Conservation (phyloP, 2,888 invertebrate genomes). For the Branchellion lobata region DNA sequence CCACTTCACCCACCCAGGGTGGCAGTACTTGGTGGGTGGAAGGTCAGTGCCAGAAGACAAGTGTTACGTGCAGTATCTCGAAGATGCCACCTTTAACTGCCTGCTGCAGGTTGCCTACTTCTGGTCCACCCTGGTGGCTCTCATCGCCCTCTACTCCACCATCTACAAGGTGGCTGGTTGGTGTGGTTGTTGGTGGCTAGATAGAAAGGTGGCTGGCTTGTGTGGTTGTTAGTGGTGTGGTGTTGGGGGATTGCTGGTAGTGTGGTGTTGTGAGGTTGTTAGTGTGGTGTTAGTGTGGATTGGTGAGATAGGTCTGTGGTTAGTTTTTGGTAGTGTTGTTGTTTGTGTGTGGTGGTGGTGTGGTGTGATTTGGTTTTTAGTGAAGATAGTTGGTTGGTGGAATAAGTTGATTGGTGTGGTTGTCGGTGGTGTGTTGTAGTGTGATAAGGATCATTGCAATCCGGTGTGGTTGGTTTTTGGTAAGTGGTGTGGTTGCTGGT, state of each 20-base stretch:
- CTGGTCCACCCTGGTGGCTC: constrained; percentile 41
- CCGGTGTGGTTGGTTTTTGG: no score
- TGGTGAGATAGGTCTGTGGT: neutral
- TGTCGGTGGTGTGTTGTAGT: no score
- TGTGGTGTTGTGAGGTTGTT: neutral
- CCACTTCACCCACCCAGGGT: constrained; percentile 70
- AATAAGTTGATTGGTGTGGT: no score
- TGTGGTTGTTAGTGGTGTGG: neutral
- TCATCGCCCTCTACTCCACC: constrained; percentile 32
- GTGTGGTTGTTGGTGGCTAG: neutral
- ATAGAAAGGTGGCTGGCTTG: no score
- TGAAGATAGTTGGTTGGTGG: no score
- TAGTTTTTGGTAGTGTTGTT: no score
- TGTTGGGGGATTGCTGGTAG: neutral
- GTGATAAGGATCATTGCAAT: no score
- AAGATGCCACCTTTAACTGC: constrained; percentile 94
- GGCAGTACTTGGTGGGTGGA: constrained; percentile 92
- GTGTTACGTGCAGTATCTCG: constrained; percentile 94
- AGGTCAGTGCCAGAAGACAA: constrained; percentile 81
- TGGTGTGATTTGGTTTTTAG: no score
- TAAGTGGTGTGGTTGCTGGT: no score
- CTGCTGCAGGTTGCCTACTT: constrained; percentile 67
- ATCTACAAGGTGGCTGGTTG: constrained; percentile 36
- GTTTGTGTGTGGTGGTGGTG: no score
- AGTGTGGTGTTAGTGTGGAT: neutral